Percentiles rank a stretch among this genome's conserved stretches.
phyloP scores from a whole-genome alignment of 1,140 invertebrate species.

The Penaeus chinensis region DNA sequence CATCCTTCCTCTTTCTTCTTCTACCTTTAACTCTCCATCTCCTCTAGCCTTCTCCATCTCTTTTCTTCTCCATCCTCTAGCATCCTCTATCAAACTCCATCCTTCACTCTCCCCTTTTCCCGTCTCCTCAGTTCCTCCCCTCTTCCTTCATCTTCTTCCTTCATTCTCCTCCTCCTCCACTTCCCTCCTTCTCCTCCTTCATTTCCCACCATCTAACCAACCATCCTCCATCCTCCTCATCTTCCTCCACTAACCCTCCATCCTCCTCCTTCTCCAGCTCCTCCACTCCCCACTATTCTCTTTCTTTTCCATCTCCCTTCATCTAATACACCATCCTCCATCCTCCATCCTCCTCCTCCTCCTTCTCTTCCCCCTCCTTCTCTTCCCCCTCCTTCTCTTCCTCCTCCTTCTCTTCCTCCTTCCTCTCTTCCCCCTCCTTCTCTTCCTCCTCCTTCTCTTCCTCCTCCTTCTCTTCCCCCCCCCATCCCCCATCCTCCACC shows the following conservation, averaged over 20 bases:
- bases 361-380: neutral
- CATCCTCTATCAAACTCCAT: too few relatives aligned
- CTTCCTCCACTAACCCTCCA: neutral
- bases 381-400: too few relatives aligned
- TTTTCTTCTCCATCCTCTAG: conserved; percentile 21
- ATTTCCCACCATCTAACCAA: too few relatives aligned
- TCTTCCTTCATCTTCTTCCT: too few relatives aligned
- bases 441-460: neutral
- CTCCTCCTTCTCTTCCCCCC: neutral
- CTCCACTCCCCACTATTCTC: neutral
- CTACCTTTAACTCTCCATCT: neutral
- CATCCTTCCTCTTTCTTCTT: neutral
- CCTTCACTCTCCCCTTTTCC: too few relatives aligned
- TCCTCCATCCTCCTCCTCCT: neutral
- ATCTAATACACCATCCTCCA: too few relatives aligned
- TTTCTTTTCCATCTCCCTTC: neutral
- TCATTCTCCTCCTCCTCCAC: too few relatives aligned
- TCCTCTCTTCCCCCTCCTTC: neutral
- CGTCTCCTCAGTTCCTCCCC: too few relatives aligned
- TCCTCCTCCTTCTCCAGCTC: neutral
- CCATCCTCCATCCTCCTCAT: neutral
- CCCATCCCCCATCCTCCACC: neutral
- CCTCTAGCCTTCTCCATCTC: conserved; percentile 2
- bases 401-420: neutral
- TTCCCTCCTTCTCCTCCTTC: too few relatives aligned